Evolutionary conservation across 2,113 vertebrate genomes (phyloP).

Genomic region (Archilochus colubris): DNA sequence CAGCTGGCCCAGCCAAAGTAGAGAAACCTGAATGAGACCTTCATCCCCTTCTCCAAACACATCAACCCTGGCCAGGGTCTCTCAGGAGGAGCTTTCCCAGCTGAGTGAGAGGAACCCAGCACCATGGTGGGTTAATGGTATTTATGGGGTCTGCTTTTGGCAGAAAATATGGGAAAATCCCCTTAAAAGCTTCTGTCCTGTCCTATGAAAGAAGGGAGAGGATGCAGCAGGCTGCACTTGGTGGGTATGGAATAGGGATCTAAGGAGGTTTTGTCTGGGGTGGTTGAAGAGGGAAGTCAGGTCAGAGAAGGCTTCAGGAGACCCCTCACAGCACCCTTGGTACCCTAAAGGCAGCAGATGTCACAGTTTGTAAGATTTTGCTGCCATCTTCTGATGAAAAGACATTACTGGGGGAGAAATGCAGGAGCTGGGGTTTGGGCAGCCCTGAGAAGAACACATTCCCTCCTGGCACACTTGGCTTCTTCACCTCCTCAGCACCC

Average conservation of each 20-base stretch:
- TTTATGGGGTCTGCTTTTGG: background rate
- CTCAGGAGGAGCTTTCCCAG: rapidly evolving
- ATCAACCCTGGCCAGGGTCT: background rate
- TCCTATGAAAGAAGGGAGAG: background rate
- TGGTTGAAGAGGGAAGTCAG: background rate
- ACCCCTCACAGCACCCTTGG: background rate
- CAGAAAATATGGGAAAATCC: too few species aligned
- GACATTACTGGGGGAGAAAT: background rate
- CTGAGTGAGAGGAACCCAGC: background rate
- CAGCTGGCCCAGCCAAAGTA: rapidly evolving
- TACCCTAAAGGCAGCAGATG: background rate
- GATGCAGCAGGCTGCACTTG: background rate
- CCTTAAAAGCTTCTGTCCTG: background rate
- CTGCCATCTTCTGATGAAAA: constrained; percentile 82
- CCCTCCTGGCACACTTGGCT: rapidly evolving
- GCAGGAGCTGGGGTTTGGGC: background rate
- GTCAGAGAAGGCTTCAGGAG: background rate
- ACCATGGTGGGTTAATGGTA: background rate
- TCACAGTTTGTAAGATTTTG: constrained; percentile 60
- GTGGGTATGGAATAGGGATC: background rate
- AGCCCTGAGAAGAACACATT: background rate
- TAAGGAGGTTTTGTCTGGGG: background rate
- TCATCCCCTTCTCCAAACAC: background rate
- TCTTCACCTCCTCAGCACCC: background rate
- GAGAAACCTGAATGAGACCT: background rate